Percentiles rank a stretch among this genome's conserved stretches.
These are phyloP conservation scores for Drosophila paulistorum DNA, from an alignment of 1,140 invertebrate species.

Conservation along the genomic window DNA sequence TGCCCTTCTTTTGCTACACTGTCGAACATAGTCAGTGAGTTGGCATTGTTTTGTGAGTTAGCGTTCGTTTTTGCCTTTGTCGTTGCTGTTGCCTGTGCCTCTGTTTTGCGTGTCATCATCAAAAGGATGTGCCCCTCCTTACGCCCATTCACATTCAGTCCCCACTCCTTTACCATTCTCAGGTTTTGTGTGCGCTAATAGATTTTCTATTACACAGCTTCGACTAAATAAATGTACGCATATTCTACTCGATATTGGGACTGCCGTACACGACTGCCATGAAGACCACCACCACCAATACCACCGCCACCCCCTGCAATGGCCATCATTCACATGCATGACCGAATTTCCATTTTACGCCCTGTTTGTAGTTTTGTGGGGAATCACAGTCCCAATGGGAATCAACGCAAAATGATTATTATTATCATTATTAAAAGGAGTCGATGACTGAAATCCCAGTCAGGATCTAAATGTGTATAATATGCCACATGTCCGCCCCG, in stretches of 20 bases:
- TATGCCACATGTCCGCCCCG: conserved; percentile 58
- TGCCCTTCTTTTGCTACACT: conserved; percentile 5
- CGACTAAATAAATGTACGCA: not conserved
- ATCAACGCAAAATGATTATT: conserved; percentile 65
- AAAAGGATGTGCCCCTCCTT: conserved; percentile 21
- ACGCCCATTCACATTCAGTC: not conserved
- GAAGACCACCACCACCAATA: not conserved
- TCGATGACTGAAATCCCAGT: conserved; percentile 61
- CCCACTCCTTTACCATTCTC: not conserved
- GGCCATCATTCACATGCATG: conserved; percentile 58
- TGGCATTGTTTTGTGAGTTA: conserved; percentile 10
- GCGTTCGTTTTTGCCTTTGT: conserved; percentile 5
- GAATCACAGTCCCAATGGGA: conserved; percentile 56
- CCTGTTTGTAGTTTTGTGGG: conserved; percentile 36
- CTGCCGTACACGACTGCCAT: not conserved
- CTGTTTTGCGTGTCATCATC: conserved; percentile 16
- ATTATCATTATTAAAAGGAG: conserved; percentile 74
- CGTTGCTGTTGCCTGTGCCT: not conserved
- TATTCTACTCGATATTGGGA: not conserved
- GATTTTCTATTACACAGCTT: conserved; percentile 68
- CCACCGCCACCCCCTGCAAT: not conserved
- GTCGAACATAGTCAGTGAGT: not conserved
- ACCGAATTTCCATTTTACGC: conserved; percentile 77
- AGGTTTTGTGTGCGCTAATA: conserved; percentile 64
- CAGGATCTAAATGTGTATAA: conserved; percentile 58